Evolutionary conservation across 2,113 vertebrate genomes (phyloP).

Genomic region (Barbus barbus): DNA sequence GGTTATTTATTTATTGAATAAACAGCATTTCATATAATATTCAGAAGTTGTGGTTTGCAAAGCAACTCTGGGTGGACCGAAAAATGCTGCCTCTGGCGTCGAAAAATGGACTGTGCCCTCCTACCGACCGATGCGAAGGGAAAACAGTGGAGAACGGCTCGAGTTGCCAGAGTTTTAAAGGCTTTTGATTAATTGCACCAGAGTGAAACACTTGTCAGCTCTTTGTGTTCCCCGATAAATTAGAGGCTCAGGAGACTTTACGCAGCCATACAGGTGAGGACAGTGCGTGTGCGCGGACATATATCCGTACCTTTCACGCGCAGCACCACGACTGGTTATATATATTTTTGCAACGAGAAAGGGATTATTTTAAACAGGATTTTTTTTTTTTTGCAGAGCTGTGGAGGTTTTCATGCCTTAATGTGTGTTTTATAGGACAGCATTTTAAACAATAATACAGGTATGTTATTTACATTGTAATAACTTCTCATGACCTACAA

Average conservation of each 20-base stretch:
- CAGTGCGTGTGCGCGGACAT: conserved; percentile 55
- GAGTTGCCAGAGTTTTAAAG: conserved; percentile 58
- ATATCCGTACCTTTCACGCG: conserved; percentile 57
- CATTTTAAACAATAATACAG: conserved; percentile 53
- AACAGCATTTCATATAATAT: neutral
- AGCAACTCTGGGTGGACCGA: neutral
- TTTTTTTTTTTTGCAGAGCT: conserved; percentile 31
- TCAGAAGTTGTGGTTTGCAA: neutral
- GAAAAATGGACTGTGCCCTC: conserved; percentile 60
- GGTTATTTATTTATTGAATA: neutral
- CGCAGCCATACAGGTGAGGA: conserved; percentile 69
- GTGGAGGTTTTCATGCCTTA: conserved; percentile 51
- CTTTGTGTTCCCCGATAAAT: conserved; percentile 72
- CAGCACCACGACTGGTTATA: no score
- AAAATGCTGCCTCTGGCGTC: conserved; percentile 70
- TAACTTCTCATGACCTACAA: neutral
- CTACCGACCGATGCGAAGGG: conserved; percentile 60
- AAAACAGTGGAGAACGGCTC: conserved; percentile 47
- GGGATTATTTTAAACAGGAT: conserved; percentile 19
- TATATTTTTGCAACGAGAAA: conserved; percentile 49
- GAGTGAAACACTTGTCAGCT: conserved; percentile 66
- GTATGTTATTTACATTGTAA: neutral
- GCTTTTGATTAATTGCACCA: conserved; percentile 74
- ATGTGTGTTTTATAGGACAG: conserved; percentile 58
- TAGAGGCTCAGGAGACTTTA: conserved; percentile 68